These are phyloP conservation scores for Clivina fossor DNA, from an alignment of 2,888 invertebrate genomes.

Conservation along the genomic window DNA sequence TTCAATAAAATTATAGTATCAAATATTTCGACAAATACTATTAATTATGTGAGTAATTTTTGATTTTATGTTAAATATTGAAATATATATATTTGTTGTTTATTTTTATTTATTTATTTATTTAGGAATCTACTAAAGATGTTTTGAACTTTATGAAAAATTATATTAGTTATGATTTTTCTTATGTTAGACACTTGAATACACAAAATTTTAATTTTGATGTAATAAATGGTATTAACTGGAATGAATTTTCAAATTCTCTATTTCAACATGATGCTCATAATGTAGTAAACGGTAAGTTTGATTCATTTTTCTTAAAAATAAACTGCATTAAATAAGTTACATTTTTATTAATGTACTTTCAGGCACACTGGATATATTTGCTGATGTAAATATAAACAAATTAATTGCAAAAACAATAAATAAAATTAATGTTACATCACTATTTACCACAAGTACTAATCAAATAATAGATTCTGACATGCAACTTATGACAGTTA, in stretches of 20 bases:
- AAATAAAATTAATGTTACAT: background rate
- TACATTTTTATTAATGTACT: background rate
- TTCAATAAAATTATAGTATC: background rate
- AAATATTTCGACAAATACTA: background rate
- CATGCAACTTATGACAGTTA: background rate
- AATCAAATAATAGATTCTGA: background rate
- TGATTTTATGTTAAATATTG: background rate
- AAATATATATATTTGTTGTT: background rate
- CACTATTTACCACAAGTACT: background rate
- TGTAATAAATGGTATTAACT: background rate
- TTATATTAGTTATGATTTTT: background rate
- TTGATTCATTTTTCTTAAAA: too few relatives aligned
- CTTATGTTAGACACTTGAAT: background rate
- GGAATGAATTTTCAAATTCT: background rate
- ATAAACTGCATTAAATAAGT: too few relatives aligned
- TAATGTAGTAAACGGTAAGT: too few relatives aligned
- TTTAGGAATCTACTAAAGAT: background rate
- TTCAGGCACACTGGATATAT: background rate
- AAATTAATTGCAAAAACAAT: background rate
- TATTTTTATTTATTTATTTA: background rate
- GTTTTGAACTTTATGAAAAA: background rate
- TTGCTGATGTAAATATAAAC: background rate
- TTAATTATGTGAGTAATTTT: background rate
- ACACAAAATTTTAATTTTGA: background rate
- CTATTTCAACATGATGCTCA: background rate